A percentile compares a stretch with the other conserved stretches of the same genome.
Conservation (phyloP, 2,888 invertebrate species). For the Chymomyza amoena region DNA sequence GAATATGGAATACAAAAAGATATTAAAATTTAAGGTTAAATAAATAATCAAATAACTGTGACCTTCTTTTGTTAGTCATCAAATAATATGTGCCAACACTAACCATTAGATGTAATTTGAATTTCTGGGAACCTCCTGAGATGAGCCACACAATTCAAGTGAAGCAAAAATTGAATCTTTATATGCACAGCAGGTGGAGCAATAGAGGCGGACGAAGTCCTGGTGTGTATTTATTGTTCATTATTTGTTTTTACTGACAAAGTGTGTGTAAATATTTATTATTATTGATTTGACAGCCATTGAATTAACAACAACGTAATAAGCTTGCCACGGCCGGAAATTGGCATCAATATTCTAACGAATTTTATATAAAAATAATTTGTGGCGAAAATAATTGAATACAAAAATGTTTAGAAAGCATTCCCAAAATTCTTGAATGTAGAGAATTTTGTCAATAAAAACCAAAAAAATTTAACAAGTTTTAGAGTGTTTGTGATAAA, state of each 20-base stretch:
- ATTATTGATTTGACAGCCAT: constrained; percentile 65
- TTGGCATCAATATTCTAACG: background rate
- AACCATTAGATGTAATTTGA: background rate
- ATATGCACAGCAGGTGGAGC: constrained; percentile 40
- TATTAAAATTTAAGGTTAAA: background rate
- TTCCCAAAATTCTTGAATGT: no score
- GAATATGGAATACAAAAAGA: background rate
- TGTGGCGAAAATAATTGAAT: background rate
- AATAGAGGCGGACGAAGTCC: no score
- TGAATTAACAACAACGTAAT: constrained; percentile 59
- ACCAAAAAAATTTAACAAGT: no score
- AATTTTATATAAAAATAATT: background rate
- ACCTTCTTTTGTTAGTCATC: background rate
- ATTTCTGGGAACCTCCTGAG: background rate
- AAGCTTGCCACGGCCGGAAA: background rate
- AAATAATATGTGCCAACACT: background rate
- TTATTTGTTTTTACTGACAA: constrained; percentile 19
- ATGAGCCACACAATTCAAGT: constrained; percentile 4
- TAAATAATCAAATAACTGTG: background rate
- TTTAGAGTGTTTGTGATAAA: no score
- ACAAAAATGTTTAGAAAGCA: no score
- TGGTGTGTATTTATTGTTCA: constrained; percentile 2
- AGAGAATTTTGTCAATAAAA: no score
- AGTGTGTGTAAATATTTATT: constrained; percentile 60
- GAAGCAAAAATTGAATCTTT: constrained; percentile 42